Base-by-base conservation (phyloP, 2,888 invertebrate genomes). In the Eurytoma adleriae region DNA sequence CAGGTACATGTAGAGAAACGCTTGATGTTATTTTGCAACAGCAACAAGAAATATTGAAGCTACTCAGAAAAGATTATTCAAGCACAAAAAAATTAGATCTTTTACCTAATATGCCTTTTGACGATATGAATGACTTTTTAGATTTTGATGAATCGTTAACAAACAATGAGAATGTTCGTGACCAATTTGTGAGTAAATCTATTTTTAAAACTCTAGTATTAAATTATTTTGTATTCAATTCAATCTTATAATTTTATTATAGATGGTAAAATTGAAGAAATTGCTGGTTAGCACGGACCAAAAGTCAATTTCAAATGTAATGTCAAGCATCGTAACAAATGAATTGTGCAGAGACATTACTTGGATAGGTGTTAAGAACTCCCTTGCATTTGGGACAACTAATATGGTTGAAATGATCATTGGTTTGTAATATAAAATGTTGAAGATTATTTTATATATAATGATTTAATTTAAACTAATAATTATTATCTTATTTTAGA, bases 121-220 rank as follows among this genome's bases (percentile, higher is more conserved):
- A 79, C 5, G 78, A 81, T 18, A 10, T 78, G n/a, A 79, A 81
- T 68, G 81, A 81, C 18, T 79, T 81, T 56, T 64, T 81, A 20
- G 78, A 81, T 64, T 81, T 81, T 62, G 81, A 81, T 64, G 81
- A 79, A 72, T 81, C 78, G 0, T 56, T 81, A 18, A 20, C 40
- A 0, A 62, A 13, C 27, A 57, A 81, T 76, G 81, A 81, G 52
- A 81, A 75, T 48, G 81, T 81, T 2, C 72, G 57, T n/a, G 24
- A 61, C 13, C 81, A 81, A 66, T 76, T 81, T 75, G 75, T 81
- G 72, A 71, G 74, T 78, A 18, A 64, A 3, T 68, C 40, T 14
- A 10, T 20, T 48, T 54, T 1, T 27, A 5, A 14, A 50, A 27
- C 4, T 5, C 14, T 48, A 48, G 27, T 16, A 57, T 3, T 70